Conservation (phyloP, 2,113 vertebrate genomes). For the Physeter macrocephalus region DNA sequence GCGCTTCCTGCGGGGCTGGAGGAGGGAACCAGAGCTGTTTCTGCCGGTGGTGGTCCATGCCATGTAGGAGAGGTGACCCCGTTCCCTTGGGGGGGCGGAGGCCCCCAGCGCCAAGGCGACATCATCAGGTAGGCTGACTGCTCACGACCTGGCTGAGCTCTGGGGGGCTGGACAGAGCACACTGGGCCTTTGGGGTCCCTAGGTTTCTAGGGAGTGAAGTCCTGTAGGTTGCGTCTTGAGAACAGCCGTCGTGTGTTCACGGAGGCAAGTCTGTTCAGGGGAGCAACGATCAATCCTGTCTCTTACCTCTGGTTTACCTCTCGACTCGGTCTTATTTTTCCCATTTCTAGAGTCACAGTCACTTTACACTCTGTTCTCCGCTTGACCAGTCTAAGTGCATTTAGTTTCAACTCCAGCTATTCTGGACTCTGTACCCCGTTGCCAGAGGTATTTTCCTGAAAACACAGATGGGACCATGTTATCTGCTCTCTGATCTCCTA, state of each 20-base stretch:
- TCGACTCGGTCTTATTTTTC: background rate
- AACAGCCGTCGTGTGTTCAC: background rate
- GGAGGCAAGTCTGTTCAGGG: background rate
- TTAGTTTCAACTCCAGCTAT: background rate
- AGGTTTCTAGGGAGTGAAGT: background rate
- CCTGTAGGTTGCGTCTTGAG: no score
- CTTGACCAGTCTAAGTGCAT: background rate
- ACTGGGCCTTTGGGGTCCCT: background rate
- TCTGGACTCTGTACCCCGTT: background rate
- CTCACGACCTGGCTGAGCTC: background rate
- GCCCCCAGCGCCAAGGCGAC: background rate
- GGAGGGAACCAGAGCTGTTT: background rate
- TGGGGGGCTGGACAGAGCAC: background rate
- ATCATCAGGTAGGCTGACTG: background rate
- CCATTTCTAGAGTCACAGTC: background rate
- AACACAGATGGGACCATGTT: background rate
- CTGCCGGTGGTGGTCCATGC: background rate
- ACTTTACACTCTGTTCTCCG: background rate
- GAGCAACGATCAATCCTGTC: background rate
- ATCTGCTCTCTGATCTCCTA: background rate
- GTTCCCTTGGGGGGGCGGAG: background rate
- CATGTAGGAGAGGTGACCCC: background rate
- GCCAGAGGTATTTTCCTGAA: background rate
- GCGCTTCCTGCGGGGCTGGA: background rate
- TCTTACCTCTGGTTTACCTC: background rate